Evolutionary conservation across 2,797 vertebrate species (phyloP), one percentile per base, ranked within the genome.

Genomic region (Cynopterus sphinx): DNA sequence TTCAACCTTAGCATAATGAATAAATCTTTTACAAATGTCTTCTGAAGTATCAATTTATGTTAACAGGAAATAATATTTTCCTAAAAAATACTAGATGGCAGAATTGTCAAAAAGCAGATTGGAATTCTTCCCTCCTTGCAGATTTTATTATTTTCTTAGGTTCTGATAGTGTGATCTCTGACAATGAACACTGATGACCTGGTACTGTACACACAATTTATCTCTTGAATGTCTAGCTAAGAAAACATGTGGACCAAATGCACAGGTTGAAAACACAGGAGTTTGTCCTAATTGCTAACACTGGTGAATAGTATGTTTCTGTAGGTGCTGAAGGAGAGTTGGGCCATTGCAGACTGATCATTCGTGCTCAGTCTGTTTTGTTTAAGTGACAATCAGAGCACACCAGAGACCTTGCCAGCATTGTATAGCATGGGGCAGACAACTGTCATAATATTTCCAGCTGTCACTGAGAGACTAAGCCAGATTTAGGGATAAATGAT

Each of bases 401-500:
- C 49, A 55, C n/a, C 46, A 65, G 91, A 77, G 71, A 81, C 88
- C 46, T 77, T 78, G 51, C 78, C 57, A 88, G 84, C 68, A 33
- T 53, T 86, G 53, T 88, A 55, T 43, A 81, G 73, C 53, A 75
- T 36, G 26, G 85, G 73, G 33, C 74, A 71, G 85, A 67, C 59
- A 71, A 53, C 22, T 55, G 46, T 90, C 11, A 6, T 81, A 31
- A 24, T 68, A 84, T 86, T 94, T 93, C 89, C 90, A 96, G 93
- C 78, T 95, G 85, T 93, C 85, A 36, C 93, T 55, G 53, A 90
- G 24, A 95, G 43, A 68, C 49, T 63, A 28, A 81, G 92, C 85
- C 92, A 97, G 95, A 73, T 43, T 86, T 93, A 71, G 55, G 67
- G 33, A 87, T 85, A 90, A 97, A 63, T 0, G 36, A 63, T 91